phyloP scores from a whole-genome alignment of 2,113 vertebrate species.

The Amia ocellicauda region DNA sequence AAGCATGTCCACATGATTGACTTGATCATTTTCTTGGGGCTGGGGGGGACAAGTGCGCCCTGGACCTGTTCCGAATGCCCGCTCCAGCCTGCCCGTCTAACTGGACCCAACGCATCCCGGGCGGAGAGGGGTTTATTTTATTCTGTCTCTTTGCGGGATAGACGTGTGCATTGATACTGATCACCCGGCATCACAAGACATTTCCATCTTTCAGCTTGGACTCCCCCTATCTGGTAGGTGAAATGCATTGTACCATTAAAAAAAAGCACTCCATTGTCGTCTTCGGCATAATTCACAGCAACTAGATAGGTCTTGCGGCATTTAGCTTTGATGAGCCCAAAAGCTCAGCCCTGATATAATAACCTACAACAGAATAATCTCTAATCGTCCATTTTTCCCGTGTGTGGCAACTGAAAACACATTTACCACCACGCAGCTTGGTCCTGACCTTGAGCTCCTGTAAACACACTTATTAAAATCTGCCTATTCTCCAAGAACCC shows the following conservation, averaged over 20 bases:
- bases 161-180: conserved; percentile 82
- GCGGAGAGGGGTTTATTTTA: conserved; percentile 69
- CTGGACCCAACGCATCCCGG: conserved; percentile 76
- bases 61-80: conserved; percentile 82
- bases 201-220: conserved; percentile 77
- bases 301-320: conserved; percentile 90
- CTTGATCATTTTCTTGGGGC: conserved; percentile 86
- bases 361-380: conserved; percentile 79
- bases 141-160: conserved; percentile 69
- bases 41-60: conserved; percentile 83
- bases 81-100: conserved; percentile 71
- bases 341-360: conserved; percentile 81
- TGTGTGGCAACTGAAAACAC: conserved; percentile 65
- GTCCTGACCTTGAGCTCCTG: conserved; percentile 90
- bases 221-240: conserved; percentile 93
- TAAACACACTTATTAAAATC: conserved; percentile 81
- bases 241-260: conserved; percentile 92
- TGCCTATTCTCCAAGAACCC: conserved; percentile 61
- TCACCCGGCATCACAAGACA: conserved; percentile 81
- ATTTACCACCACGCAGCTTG: conserved; percentile 74
- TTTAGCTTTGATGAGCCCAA: conserved; percentile 87
- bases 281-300: conserved; percentile 82
- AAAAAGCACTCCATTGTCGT: conserved; percentile 88
- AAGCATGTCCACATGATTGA: conserved; percentile 95
- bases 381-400: conserved; percentile 76